Percentiles rank a stretch among this genome's conserved stretches.
phyloP scores from a whole-genome alignment of 2,797 vertebrate genomes.

The Limnodromus scolopaceus region DNA sequence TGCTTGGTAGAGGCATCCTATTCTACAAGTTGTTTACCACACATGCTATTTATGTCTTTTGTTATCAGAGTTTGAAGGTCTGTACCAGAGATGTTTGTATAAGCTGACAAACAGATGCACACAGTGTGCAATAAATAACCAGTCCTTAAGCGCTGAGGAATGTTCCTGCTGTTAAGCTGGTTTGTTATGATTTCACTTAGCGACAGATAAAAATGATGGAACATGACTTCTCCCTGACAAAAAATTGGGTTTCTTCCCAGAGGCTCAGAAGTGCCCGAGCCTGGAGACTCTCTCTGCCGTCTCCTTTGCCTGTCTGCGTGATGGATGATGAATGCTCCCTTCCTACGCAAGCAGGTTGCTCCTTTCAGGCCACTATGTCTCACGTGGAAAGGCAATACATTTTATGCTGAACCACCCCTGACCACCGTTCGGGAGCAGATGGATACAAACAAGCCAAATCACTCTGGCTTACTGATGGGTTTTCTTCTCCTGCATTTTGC shows the following conservation, averaged over 20 bases:
- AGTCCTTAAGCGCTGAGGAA: not conserved
- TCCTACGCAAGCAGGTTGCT: not conserved
- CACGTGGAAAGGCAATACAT: accelerated
- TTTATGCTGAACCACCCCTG: not conserved
- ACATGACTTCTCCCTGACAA: not conserved
- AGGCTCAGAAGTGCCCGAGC: not conserved
- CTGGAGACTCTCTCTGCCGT: not conserved
- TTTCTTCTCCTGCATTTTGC: not conserved
- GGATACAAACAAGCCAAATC: not conserved
- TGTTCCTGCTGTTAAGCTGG: conserved; percentile 11
- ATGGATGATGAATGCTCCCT: accelerated
- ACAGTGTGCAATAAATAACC: not conserved
- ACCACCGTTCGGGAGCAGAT: not conserved
- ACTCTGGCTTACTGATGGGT: not conserved
- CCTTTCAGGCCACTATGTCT: not conserved
- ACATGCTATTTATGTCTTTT: not conserved
- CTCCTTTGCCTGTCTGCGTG: not conserved
- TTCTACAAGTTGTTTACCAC: not conserved
- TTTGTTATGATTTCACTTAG: conserved; percentile 30
- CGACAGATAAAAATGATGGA: conserved; percentile 21
- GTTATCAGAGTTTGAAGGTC: not conserved
- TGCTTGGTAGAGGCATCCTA: not conserved
- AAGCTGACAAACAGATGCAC: not conserved
- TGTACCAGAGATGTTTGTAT: not conserved
- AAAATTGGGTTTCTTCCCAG: conserved; percentile 38